Evolutionary conservation across 2,888 invertebrate genomes (phyloP), one percentile per base, ranked within the genome.

Genomic region (Drosophila anomalipes): DNA sequence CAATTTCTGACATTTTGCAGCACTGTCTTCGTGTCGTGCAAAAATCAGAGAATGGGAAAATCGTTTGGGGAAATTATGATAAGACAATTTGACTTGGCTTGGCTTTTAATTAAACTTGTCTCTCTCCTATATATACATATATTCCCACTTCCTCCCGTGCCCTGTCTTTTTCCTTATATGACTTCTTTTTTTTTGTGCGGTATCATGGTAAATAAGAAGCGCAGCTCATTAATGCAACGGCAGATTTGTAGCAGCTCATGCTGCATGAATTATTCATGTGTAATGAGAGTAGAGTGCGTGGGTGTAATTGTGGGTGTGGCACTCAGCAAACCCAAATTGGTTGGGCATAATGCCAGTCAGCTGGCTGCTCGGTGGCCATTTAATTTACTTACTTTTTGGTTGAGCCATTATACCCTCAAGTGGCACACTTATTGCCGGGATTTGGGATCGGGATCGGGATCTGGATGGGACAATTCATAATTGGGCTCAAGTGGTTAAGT

Each of bases 151-250:
- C 37, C 35, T 30, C 5, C 19, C 14, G 14, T 26, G 16, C 22
- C 33, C 28, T 35, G n/a, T 26, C 5, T 14, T 51, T 28, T 32
- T 59, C 32, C 30, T 10, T 47, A 26, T 35, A 5, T 16, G 22
- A 47, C 9, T 56, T 60, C 53, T 70, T 54, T 62, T 54, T 62
- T 71, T 83, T 86, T 89, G 19, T 89, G 90, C 89, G 68, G 66
- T 69, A 86, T 89, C 88, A 89, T 90, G 75, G 83, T 82, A 89
- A 89, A 89, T 89, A 89, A 89, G 88, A 81, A 88, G 87, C 79
- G 69, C 76, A 70, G 76, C 88, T 88, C 90, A 90, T 88, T 88
- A 90, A 90, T 88, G 84, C 88, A 66, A 70, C 57, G 57, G 56
- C 80, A 82, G 82, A 79, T 83, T 80, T 78, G 75, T 66, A 44